Evolutionary conservation across 2,113 vertebrate species (phyloP), one percentile per base, ranked within the genome.

Genomic region (Scopus umbretta): DNA sequence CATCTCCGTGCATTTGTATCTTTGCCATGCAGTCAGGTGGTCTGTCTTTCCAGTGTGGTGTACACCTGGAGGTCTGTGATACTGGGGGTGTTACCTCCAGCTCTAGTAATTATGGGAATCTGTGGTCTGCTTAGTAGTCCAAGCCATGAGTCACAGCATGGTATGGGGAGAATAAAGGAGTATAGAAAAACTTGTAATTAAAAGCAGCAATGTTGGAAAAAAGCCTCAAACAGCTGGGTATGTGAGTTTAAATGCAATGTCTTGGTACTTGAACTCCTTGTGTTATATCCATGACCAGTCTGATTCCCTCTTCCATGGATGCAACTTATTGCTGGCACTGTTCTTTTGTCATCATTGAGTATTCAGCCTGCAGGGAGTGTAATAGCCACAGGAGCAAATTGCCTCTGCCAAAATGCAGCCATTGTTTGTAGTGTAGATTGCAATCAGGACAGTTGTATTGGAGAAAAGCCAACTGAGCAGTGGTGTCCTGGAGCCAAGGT

Each of bases 311-410:
- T 70, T 23, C 56, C 7, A 2, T 2, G 61, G 62, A 4, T 52
- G 34, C 25, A 62, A 3, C 13, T 53, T 45, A 2, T 38, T 40
- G 26, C 79, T 29, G 25, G 62, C 11, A 10, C 7, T 32, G 74
- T 25, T 19, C 34, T 45, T 66, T 14, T 66, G 71, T 53, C 74
- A 42, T 30, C 17, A 2, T 0, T 0, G 0, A 13, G 26, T 21
- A 5, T 7, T 43, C 18, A 58, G 29, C 26, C 55, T 52, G 42
- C 40, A 40, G 80, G 65, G 32, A 11, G 11, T 26, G 80, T 40
- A 32, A 30, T 4, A 58, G 61, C 62, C 62, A 19, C 1, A 7
- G 67, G 68, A 85, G 74, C 53, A 62, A 85, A 42, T 2, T 9
- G 27, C 49, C 8, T 62, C 62, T 56, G 29, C 56, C 45, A 20